Base-by-base conservation (phyloP, 1,140 invertebrate genomes). In the Andrena cerasifolii region DNA sequence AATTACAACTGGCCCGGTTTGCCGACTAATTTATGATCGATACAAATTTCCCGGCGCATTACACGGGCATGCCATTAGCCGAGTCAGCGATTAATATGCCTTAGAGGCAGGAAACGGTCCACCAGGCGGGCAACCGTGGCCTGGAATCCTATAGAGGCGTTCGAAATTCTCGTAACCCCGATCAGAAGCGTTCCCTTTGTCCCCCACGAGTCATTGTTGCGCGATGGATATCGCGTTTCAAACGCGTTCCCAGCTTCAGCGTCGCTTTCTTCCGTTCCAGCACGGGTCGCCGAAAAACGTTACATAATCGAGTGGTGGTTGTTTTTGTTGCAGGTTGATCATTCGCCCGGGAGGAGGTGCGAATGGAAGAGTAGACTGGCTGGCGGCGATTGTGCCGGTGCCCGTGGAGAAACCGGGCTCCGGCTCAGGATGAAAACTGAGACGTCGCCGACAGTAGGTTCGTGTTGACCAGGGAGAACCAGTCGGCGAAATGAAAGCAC, bases 371-470 rank as follows among this genome's bases (percentile, higher is more conserved):
- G 66, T 75, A 61, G 47, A 66, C 67, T 68, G 59, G 54, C 28
- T 66, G 51, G 47, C 53, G 54, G 36, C 10, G 36, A 10, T 40
- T 10, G 33, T n/a, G n/a, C n/a, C n/a, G 24, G 56, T 12, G 21
- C 51, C 24, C 40, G 73, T 36, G 53, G 18, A 47, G 43, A 56
- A 51, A 63, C 54, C 40, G 58, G 67, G 67, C 61, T 24, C 68
- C 80, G 83, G 76, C 80, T 84, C 82, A 81, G 79, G 67, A 85
- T 85, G 83, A 85, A 80, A 84, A 75, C 74, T 59, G 78, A 81
- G 78, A 71, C 58, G 21, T 72, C 74, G 65, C 51, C 67, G 63
- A 83, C 78, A 75, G 73, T 81, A 65, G 79, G 21, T 53, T 62
- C 70, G 74, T 68, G 74, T 72, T 79, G 73, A 40, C 40, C 56